These are phyloP conservation scores for Glaucomys volans DNA, from an alignment of 2,113 vertebrate species.

Conservation along the genomic window DNA sequence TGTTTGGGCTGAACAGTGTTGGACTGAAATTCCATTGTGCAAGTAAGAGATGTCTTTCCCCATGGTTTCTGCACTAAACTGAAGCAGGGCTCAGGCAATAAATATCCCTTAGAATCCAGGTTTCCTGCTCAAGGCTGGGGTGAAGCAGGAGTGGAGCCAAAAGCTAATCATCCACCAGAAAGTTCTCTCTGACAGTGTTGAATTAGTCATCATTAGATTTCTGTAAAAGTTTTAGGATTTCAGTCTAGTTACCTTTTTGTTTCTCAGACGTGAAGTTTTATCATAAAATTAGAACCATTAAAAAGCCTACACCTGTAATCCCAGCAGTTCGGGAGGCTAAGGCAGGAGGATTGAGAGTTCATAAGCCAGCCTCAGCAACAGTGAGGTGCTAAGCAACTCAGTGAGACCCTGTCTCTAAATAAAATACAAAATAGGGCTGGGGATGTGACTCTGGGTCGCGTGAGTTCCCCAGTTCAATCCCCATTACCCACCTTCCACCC, in stretches of 20 bases:
- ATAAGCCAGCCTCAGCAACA: too few relatives aligned
- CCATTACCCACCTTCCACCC: too few relatives aligned
- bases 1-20: not conserved
- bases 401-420: too few relatives aligned
- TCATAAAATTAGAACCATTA: not conserved
- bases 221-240: not conserved
- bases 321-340: too few relatives aligned
- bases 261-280: not conserved
- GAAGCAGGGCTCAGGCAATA: not conserved
- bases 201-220: not conserved
- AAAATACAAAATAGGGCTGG: too few relatives aligned
- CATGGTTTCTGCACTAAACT: not conserved
- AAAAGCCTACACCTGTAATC: not conserved
- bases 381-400: too few relatives aligned
- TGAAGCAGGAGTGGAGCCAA: not conserved
- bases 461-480: too few relatives aligned
- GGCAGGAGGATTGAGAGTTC: too few relatives aligned
- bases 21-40: not conserved
- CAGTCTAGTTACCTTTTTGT: not conserved
- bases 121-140: not conserved
- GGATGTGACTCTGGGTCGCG: too few relatives aligned
- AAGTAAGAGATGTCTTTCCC: not conserved
- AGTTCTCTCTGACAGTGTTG: not conserved
- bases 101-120: not conserved
- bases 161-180: not conserved